Conservation (phyloP, 2,113 vertebrate species). For the Nycticebus coucang region DNA sequence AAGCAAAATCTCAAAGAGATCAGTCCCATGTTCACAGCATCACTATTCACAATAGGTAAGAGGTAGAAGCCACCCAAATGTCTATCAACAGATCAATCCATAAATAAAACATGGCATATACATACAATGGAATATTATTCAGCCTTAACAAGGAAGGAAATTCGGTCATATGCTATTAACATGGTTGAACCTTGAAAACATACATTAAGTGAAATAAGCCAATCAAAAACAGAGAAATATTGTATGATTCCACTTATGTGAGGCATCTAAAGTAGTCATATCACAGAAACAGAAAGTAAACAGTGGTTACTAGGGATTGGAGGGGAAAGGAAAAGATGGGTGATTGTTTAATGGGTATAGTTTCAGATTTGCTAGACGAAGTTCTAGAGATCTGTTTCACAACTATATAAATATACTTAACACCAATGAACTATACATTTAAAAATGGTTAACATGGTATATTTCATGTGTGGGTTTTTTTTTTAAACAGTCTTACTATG, state of each 20-base stretch:
- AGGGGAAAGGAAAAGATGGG: not conserved
- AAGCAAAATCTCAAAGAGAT: not conserved
- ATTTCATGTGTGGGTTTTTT: not conserved
- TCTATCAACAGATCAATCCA: not conserved
- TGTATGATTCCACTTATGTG: not conserved
- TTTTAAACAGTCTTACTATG: not conserved
- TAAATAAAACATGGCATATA: not conserved
- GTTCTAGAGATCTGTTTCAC: not conserved
- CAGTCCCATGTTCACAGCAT: not conserved
- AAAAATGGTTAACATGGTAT: not conserved
- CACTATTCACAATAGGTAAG: not conserved
- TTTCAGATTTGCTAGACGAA: not conserved
- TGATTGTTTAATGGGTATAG: not conserved
- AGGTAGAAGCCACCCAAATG: not conserved
- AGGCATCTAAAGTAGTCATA: not conserved
- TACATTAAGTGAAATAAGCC: not conserved
- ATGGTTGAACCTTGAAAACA: not conserved
- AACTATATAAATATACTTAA: not conserved
- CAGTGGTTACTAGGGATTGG: not conserved
- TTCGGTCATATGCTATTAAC: not conserved
- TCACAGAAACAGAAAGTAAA: conserved; percentile 5
- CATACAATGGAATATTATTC: not conserved
- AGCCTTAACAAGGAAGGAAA: not conserved
- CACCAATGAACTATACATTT: not conserved
- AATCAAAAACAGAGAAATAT: not conserved